Conservation (phyloP, 2,113 vertebrate species). For the Hypomesus transpacificus region DNA sequence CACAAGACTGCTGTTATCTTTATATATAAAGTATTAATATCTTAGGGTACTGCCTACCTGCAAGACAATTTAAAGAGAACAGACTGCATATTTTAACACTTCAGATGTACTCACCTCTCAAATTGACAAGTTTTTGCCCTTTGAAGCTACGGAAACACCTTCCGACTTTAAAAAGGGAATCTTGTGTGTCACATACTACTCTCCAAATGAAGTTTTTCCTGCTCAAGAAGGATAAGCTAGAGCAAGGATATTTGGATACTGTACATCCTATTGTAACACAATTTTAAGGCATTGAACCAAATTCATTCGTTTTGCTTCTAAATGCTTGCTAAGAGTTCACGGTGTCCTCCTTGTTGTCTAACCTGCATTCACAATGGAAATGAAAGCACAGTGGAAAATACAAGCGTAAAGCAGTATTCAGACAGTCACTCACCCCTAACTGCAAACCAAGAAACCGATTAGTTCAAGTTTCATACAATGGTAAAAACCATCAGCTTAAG, state of each 20-base stretch:
- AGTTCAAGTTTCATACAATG: neutral
- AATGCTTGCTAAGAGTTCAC: too few species aligned
- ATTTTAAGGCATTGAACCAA: too few species aligned
- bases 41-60: conserved; percentile 20
- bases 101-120: conserved; percentile 34
- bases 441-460: neutral
- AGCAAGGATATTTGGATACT: neutral
- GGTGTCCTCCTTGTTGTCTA: too few species aligned
- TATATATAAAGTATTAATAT: conserved; percentile 45
- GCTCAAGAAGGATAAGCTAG: neutral
- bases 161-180: conserved; percentile 1
- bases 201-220: conserved; percentile 11
- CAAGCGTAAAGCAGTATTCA: too few species aligned
- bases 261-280: too few species aligned
- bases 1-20: conserved; percentile 29
- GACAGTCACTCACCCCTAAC: too few species aligned
- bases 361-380: too few species aligned
- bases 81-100: conserved; percentile 42
- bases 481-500: conserved; percentile 20
- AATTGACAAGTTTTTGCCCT: conserved; percentile 37
- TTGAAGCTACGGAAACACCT: conserved; percentile 32
- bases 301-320: too few species aligned
- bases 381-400: too few species aligned
- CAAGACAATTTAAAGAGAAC: conserved; percentile 33
- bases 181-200: neutral